These are phyloP conservation scores for Pseudomyrmex cubaensis DNA, from an alignment of 1,140 invertebrate species.

Conservation along the genomic window DNA sequence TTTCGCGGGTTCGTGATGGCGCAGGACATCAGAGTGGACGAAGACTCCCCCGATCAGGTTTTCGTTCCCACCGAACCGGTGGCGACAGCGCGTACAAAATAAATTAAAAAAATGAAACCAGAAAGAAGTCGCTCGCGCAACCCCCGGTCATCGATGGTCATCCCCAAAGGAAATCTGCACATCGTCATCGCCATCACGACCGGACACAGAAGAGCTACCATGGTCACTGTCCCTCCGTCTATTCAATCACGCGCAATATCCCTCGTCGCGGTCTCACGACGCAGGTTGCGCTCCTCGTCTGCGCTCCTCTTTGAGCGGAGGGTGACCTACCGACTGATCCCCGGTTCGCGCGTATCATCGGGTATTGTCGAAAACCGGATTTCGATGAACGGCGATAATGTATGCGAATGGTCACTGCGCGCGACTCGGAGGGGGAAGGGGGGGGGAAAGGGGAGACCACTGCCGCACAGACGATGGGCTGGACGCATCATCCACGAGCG, in stretches of 20 bases:
- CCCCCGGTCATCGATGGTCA: slow-evolving; percentile 79
- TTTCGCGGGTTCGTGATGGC: slow-evolving; percentile 17
- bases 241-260: slow-evolving; percentile 31
- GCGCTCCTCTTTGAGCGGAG: slow-evolving; percentile 51
- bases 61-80: slow-evolving; percentile 83
- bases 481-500: slow-evolving; percentile 11
- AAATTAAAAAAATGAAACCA: slow-evolving; percentile 33
- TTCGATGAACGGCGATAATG: slow-evolving; percentile 67
- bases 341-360: slow-evolving; percentile 60
- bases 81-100: slow-evolving; percentile 62
- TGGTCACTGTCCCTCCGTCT: slow-evolving; percentile 68
- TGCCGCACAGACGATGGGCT: slow-evolving; percentile 5
- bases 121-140: slow-evolving; percentile 70
- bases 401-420: slow-evolving; percentile 64
- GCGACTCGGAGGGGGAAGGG: slow-evolving; percentile 13
- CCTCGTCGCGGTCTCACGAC: slow-evolving; percentile 61
- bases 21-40: slow-evolving; percentile 49
- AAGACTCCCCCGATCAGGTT: slow-evolving; percentile 81
- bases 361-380: slow-evolving; percentile 76
- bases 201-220: slow-evolving; percentile 56
- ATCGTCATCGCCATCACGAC: slow-evolving; percentile 37
- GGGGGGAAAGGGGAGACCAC: slow-evolving; percentile 16
- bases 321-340: slow-evolving; percentile 55
- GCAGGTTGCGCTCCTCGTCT: slow-evolving; percentile 68
- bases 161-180: slow-evolving; percentile 73